Evolutionary conservation across 1,140 invertebrate species (phyloP).

Genomic region (Brachionus asplanchnoidis): DNA sequence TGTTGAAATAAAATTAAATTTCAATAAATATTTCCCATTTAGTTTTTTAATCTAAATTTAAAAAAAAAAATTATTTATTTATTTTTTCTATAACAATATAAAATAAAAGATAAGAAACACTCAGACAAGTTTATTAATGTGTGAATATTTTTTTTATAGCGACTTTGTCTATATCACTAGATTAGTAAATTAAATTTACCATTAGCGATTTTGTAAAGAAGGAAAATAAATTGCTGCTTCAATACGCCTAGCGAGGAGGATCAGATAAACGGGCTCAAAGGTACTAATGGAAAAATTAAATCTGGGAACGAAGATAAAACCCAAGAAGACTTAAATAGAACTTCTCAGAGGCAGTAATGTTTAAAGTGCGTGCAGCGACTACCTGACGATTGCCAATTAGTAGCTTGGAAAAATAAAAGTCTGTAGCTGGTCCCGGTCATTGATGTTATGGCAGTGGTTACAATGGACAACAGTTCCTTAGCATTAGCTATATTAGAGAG

Average conservation of each 20-base stretch:
- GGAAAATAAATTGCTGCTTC: too few relatives aligned
- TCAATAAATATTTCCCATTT: background rate
- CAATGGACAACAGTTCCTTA: background rate
- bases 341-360: background rate
- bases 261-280: too few relatives aligned
- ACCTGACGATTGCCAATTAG: background rate
- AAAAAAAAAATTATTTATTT: background rate
- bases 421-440: background rate
- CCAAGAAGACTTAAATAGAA: background rate
- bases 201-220: too few relatives aligned
- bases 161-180: too few relatives aligned
- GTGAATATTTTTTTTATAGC: too few relatives aligned
- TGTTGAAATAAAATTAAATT: background rate
- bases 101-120: too few relatives aligned
- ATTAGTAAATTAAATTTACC: too few relatives aligned
- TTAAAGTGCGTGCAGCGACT: background rate
- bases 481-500: background rate
- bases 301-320: background rate
- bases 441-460: background rate
- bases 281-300: too few relatives aligned
- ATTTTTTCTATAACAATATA: too few relatives aligned
- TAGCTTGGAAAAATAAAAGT: background rate
- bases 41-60: background rate
- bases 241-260: too few relatives aligned
- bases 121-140: too few relatives aligned